Conservation (phyloP, 2,888 invertebrate genomes). For the Nasonia oneida region DNA sequence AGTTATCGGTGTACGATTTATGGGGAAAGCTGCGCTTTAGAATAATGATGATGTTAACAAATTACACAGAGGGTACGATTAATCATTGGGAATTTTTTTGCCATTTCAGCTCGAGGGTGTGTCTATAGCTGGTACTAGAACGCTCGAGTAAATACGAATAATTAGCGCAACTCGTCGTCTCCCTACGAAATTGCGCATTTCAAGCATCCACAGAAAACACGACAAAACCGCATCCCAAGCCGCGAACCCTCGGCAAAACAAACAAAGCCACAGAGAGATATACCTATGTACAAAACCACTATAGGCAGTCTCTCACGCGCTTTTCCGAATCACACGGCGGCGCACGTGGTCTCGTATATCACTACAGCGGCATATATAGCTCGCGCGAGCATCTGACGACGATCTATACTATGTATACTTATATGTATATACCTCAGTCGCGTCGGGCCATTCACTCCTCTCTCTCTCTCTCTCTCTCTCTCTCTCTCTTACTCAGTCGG, state of each 20-base stretch:
- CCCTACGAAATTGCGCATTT: no score
- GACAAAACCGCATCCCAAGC: not conserved
- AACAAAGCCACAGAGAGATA: not conserved
- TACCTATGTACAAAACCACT: not conserved
- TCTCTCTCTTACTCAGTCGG: no score
- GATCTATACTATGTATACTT: not conserved
- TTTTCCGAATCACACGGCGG: not conserved
- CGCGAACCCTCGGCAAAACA: not conserved
- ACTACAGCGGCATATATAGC: not conserved
- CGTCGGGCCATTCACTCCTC: slow-evolving; percentile 41
- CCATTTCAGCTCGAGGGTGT: no score
- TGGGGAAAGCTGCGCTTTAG: not conserved
- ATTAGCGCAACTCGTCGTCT: no score
- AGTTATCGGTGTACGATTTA: not conserved
- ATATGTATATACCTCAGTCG: not conserved
- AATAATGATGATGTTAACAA: slow-evolving; percentile 3
- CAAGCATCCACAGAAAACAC: no score
- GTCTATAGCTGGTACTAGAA: no score
- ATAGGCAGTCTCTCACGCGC: not conserved
- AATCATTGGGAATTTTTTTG: not conserved
- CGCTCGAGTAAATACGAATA: no score
- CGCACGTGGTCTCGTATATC: not conserved
- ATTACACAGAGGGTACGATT: not conserved
- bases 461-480: not conserved
- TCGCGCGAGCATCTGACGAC: not conserved